Percentiles rank a stretch among this genome's conserved stretches.
Conservation (phyloP, 2,888 invertebrate species). For the Pherbina coryleti region DNA sequence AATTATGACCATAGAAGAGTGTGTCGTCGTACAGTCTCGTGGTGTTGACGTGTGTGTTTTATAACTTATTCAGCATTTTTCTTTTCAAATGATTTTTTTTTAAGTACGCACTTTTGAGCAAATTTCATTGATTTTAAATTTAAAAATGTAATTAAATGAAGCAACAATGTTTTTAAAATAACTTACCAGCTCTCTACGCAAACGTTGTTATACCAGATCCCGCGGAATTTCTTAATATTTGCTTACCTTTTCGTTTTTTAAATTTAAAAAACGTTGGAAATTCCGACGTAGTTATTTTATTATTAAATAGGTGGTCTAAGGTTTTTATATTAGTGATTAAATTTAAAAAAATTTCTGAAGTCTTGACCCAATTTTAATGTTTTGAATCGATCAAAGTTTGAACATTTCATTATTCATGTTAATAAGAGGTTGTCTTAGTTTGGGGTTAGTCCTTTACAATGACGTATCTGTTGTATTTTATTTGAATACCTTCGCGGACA, state of each 20-base stretch:
- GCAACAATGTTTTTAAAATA: constrained; percentile 53
- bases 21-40: constrained; percentile 52
- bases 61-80: constrained; percentile 32
- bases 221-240: constrained; percentile 60
- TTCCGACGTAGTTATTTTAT: constrained; percentile 48
- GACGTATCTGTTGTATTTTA: neutral
- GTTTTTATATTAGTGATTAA: neutral
- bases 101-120: constrained; percentile 49
- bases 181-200: constrained; percentile 67
- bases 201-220: constrained; percentile 68
- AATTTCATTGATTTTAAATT: constrained; percentile 51
- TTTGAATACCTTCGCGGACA: no score
- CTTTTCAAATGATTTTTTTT: neutral
- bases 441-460: neutral
- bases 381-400: no score
- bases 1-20: constrained; percentile 14
- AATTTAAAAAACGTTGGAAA: constrained; percentile 46
- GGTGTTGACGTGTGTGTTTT: constrained; percentile 67
- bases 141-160: constrained; percentile 48
- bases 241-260: constrained; percentile 65
- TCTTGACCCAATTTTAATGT: no score
- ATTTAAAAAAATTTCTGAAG: neutral
- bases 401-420: no score
- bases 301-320: constrained; percentile 33
- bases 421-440: no score